Conservation (phyloP, 2,888 invertebrate genomes). For the Chaitophorus viminalis region DNA sequence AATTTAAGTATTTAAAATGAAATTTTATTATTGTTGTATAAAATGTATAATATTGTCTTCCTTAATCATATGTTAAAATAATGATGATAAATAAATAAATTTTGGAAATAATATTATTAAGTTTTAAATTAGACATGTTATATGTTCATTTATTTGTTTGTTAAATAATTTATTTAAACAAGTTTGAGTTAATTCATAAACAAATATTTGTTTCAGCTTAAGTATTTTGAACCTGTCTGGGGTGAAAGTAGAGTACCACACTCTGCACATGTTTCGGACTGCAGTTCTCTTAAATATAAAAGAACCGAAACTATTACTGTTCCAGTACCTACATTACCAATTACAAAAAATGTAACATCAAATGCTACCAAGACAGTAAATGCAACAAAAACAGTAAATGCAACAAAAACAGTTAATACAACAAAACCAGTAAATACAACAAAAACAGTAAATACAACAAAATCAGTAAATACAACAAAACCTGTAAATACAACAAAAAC, state of each 20-base stretch:
- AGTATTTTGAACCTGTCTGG: conserved; percentile 97
- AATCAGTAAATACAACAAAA: neutral
- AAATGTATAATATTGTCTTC: too few species aligned
- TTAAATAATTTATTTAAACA: neutral
- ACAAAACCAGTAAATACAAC: neutral
- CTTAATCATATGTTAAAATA: too few species aligned
- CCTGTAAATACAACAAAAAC: neutral
- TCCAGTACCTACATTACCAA: conserved; percentile 4
- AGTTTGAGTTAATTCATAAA: conserved; percentile 1
- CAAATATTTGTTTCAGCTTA: conserved; percentile 70
- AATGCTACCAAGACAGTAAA: neutral
- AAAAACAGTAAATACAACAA: neutral
- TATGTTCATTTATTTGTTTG: too few species aligned
- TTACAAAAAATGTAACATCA: neutral
- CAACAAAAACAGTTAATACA: neutral
- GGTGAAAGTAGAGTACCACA: conserved; percentile 74
- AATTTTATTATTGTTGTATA: too few species aligned
- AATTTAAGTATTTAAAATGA: too few species aligned
- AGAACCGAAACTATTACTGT: conserved; percentile 19
- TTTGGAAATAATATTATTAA: too few species aligned
- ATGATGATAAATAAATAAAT: too few species aligned
- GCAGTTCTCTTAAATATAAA: conserved; percentile 21
- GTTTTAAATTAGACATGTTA: too few species aligned
- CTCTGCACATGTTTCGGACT: conserved; percentile 1
- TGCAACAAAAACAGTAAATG: neutral